A percentile compares a stretch with the other conserved stretches of the same genome.
phyloP scores from a whole-genome alignment of 92 coral and sea anemone genomes.

The Porites cylindrica region DNA sequence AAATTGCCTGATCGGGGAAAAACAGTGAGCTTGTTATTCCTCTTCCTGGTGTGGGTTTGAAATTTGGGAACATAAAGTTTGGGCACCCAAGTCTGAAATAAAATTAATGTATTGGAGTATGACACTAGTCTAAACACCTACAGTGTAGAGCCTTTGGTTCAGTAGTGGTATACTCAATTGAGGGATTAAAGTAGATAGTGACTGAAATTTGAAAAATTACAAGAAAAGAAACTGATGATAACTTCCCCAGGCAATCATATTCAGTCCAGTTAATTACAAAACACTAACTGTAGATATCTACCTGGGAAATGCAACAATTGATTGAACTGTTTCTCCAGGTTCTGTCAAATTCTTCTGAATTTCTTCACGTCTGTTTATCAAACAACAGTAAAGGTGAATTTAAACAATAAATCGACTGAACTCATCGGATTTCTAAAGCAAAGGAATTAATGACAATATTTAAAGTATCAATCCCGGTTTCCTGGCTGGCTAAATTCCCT shows the following conservation, averaged over 20 bases:
- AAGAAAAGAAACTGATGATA: no score
- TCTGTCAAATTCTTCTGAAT: slow-evolving; percentile 61
- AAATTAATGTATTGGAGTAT: not conserved
- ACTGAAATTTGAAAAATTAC: no score
- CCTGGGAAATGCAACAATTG: slow-evolving; percentile 98
- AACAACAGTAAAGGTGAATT: not conserved
- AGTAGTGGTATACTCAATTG: no score
- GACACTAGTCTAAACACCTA: no score
- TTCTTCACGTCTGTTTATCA: slow-evolving; percentile 81
- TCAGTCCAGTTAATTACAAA: no score
- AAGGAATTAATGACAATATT: no score
- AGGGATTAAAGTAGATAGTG: no score
- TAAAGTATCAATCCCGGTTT: no score
- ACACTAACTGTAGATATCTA: not conserved
- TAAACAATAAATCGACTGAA: not conserved
- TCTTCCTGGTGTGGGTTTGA: slow-evolving; percentile 73
- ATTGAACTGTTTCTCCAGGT: slow-evolving; percentile 86
- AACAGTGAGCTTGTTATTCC: slow-evolving; percentile 92
- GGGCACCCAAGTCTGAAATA: slow-evolving; percentile 91
- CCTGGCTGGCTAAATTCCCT: no score
- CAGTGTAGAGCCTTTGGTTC: not conserved
- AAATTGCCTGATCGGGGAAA: slow-evolving; percentile 90
- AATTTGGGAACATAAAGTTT: slow-evolving; percentile 78
- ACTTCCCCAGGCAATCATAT: no score
- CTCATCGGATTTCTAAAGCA: not conserved